Percentiles rank a stretch among this genome's conserved stretches.
Evolutionary conservation across 2,113 vertebrate genomes (phyloP).

Genomic region (Rhagologus leucostigma): DNA sequence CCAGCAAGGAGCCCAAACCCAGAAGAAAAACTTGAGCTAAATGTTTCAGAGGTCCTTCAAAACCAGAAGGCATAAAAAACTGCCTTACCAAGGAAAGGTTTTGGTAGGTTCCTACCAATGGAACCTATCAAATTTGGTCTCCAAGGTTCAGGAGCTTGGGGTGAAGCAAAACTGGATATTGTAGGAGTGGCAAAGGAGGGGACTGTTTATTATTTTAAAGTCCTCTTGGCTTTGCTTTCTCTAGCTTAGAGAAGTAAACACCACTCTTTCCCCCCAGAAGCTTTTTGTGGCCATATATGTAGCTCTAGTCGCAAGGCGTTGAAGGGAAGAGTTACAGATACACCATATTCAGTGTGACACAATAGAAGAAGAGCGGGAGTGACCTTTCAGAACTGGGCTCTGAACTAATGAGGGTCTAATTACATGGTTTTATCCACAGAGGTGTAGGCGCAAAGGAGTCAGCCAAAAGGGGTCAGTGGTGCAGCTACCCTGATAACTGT

Average conservation of each 20-base stretch:
- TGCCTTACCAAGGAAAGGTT: neutral
- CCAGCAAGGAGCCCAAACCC: neutral
- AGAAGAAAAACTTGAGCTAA: neutral
- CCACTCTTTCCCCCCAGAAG: neutral
- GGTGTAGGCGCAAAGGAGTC: neutral
- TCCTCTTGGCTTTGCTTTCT: neutral
- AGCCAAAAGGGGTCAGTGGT: neutral
- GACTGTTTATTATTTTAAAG: neutral
- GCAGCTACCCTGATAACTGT: neutral
- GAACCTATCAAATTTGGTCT: neutral
- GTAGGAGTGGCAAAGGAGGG: neutral
- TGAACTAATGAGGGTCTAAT: neutral
- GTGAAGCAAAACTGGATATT: neutral
- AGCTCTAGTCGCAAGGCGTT: neutral
- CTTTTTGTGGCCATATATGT: neutral
- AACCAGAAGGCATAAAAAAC: neutral
- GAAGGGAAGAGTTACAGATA: neutral
- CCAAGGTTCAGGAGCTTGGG: neutral
- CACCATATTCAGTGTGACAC: neutral
- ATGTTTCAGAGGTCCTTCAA: neutral
- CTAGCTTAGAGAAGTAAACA: neutral
- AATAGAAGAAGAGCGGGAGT: neutral
- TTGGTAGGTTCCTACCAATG: neutral
- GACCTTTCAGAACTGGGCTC: neutral
- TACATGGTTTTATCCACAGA: neutral